Evolutionary conservation across 2,888 invertebrate genomes (phyloP), one percentile per base, ranked within the genome.

Genomic region (Caenorhabditis uteleia): DNA sequence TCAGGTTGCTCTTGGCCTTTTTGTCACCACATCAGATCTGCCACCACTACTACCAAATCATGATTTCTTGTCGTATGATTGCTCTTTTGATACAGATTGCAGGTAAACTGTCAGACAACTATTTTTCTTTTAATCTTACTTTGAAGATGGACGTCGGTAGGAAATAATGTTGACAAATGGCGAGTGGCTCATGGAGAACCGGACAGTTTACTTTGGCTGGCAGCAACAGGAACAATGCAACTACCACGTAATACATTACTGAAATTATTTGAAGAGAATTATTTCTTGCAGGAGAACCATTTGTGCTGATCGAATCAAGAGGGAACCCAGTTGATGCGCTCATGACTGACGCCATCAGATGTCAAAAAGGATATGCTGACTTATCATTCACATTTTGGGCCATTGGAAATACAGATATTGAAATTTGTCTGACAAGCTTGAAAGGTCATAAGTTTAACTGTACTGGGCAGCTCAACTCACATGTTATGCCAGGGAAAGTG

Each of bases 171-270:
- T 3, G 72, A 72, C 29, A 48, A 70, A 27, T 81, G 80, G 80
- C 54, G 73, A 45, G 56, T 80, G 20, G 81, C 78, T 2, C 58
- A 67, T 36, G 81, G 81, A n/a, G 78, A 81, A 48, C 81, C 81
- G 6, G 81, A 81, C 40, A 69, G 74, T 45, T 50, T 81, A 10
- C 59, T 81, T 29, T 81, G 81, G 81, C 43, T 81, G 34, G 81
- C 81, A 10, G 80, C 80, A n/a, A 81, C 80, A 18, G 80, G 80
- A 27, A 81, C 81, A 10, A 78, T 78, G 76, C 74, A 76, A 56
- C 58, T 78, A 36, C 81, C 81, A 27, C 56, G 77, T 72, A 42
- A 48, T 42, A 36, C 25, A 23, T 5, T 3, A 26, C 21, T 20
- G 39, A 21, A 16, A 20, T 18, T 3, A 39, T 20, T n/a, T 4